Percentiles rank a stretch among this genome's conserved stretches.
These are phyloP conservation scores for Brotula barbata DNA, from an alignment of 2,797 vertebrate genomes.

Conservation along the genomic window DNA sequence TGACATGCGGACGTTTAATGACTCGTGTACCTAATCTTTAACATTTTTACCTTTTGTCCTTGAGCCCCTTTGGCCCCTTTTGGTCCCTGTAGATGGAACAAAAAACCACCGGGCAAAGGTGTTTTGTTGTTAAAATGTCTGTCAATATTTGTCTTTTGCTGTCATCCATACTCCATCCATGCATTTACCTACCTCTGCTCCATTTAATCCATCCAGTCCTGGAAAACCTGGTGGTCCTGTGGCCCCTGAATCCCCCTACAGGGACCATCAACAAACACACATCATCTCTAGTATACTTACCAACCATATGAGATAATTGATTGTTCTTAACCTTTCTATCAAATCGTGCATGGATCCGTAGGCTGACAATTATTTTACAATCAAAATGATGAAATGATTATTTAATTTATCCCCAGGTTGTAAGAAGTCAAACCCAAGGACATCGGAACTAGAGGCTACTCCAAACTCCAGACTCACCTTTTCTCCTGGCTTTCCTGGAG, in stretches of 20 bases:
- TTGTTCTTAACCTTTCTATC: no score
- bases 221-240: slow-evolving; percentile 77
- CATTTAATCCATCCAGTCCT: slow-evolving; percentile 74
- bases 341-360: no score
- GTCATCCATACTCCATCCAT: background rate
- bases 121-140: no score
- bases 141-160: no score
- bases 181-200: slow-evolving; percentile 73
- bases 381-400: no score
- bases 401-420: no score
- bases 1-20: background rate
- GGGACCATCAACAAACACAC: slow-evolving; percentile 20
- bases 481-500: slow-evolving; percentile 52
- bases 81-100: slow-evolving; percentile 77
- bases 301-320: no score
- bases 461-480: slow-evolving; percentile 55
- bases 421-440: no score
- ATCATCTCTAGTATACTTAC: background rate
- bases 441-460: no score
- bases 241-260: slow-evolving; percentile 79
- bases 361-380: no score
- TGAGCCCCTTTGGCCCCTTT: slow-evolving; percentile 85
- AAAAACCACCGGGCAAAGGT: background rate
- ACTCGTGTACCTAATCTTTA: accelerated
- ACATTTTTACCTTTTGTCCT: slow-evolving; percentile 84